Percentiles rank a stretch among this genome's conserved stretches.
Evolutionary conservation across 2,113 vertebrate species (phyloP).

Genomic region (Pollimyrus isidori): DNA sequence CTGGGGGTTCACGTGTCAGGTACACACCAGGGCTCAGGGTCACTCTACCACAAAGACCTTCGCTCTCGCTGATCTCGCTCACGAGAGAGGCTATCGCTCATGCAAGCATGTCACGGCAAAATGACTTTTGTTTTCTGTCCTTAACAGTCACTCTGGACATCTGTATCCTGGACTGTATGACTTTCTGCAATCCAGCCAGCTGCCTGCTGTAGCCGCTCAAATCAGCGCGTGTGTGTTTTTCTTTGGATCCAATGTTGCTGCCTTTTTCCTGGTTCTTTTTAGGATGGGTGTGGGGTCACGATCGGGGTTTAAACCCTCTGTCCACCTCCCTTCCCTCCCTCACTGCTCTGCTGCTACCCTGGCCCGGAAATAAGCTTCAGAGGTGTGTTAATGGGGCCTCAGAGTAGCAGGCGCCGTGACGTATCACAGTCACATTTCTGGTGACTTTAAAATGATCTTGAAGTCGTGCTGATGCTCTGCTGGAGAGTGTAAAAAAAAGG

Average conservation of each 20-base stretch:
- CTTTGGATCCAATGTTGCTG: neutral
- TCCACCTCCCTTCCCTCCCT: neutral
- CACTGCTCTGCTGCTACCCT: neutral
- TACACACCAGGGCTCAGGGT: neutral
- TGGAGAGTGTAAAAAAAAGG: conserved; percentile 11
- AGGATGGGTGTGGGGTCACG: neutral
- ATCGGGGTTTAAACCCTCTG: neutral
- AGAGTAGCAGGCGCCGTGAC: neutral
- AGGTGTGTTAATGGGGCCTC: neutral
- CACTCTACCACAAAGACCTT: neutral
- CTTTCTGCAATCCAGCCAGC: neutral
- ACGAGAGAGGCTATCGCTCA: neutral
- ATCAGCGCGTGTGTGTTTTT: neutral
- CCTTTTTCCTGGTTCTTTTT: neutral
- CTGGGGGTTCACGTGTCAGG: neutral
- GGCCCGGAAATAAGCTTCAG: neutral
- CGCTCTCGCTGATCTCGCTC: neutral
- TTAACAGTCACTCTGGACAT: neutral
- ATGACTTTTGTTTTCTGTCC: neutral
- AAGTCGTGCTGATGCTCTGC: conserved; percentile 15
- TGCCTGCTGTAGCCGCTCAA: neutral
- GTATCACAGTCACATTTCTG: neutral
- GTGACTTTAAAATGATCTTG: conserved; percentile 16
- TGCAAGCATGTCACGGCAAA: neutral
- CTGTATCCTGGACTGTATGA: neutral